Evolutionary conservation across 2,113 vertebrate species (phyloP), one percentile per base, ranked within the genome.

Genomic region (Mionectes macconnelli): DNA sequence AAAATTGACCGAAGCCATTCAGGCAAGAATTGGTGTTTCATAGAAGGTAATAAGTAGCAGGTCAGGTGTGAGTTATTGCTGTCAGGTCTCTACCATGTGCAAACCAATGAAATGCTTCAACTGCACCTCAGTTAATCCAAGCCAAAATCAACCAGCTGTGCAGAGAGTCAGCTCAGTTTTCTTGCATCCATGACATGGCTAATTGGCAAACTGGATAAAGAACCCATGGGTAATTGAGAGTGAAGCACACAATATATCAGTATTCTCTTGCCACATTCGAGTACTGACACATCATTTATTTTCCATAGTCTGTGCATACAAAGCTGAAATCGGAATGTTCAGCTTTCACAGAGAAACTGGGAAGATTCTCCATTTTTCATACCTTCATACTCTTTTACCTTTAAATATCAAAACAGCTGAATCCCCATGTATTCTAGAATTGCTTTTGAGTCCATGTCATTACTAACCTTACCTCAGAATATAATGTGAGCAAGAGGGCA

Each of bases 231-330:
- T 90, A 94, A 90, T 55, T 90, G 64, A 83, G 70, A 85, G 72
- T 67, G 67, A 94, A 86, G n/a, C 5, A 8, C 63, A 64, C 25
- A 55, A 92, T 90, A 67, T 72, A 92, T 92, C 89, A 93, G 67
- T 60, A 33, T 92, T 93, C 64, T 90, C 83, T 92, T 56, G 44
- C 80, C 59, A 87, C 47, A 66, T 76, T 83, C 6, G 10, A 83
- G 55, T 66, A 57, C 62, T 85, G 92, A 80, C 82, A 88, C 49
- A 59, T 92, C 67, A 81, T 95, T 94, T 92, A 81, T 96, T 95
- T 96, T 47, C 55, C 60, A 50, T 9, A 89, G 68, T 72, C 30
- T 63, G 13, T 59, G 72, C 42, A 35, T 59, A 45, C 22, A 86
- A 84, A 86, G 30, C 35, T 93, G 64, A 87, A 93, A 94, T 39